Base-by-base conservation (phyloP, 2,888 invertebrate genomes). In the Orthosia incerta region DNA sequence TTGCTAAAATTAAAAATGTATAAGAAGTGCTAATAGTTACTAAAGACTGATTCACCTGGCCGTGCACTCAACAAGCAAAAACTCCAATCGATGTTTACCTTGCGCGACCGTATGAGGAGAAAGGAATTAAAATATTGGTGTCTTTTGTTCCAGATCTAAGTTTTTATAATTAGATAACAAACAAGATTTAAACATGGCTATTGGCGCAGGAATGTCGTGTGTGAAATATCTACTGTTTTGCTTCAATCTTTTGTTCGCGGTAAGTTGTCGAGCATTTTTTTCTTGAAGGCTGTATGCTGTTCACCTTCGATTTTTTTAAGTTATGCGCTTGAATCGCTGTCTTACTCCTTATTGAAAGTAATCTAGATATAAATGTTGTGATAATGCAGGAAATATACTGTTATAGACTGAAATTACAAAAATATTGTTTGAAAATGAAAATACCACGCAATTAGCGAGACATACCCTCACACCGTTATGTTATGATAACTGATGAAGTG, bases 231-330 rank as follows among this genome's bases (percentile, higher is more conserved):
- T 99, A 77, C 97, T 99, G 65, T 98, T 99, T 94, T 97, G 98
- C 87, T 98, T 98, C 97, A 99, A 99, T 95, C 97, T 98, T 86
- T 94, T 98, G 86, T 98, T 98, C 96, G 98, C 98, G 95, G 99
- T 99, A 80, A 76, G 99, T 99, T 74, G 64, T 98, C 97, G 31
- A 26, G 98, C 97, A 73, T 69, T 80, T 76, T 80, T 87, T 82
- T 86, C 82, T 74, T 68, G 79, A 84, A 82, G 65, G 69, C 72
- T 77, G 56, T 70, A n/a, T 70, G 61, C 67, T 53, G 78, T 76
- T 82, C 69, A 79, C 76, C 82, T 85, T 77, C 71, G 56, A 63
- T 75, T 82, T 82, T 71, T 71, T 80, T 72, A 57, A 76, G 60
- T 16, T 61, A 51, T n/a, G 4, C 16, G 26, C 55, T 71, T 71